Evolutionary conservation across 2,113 vertebrate species (phyloP), one percentile per base, ranked within the genome.

Genomic region (Hydropotes inermis): DNA sequence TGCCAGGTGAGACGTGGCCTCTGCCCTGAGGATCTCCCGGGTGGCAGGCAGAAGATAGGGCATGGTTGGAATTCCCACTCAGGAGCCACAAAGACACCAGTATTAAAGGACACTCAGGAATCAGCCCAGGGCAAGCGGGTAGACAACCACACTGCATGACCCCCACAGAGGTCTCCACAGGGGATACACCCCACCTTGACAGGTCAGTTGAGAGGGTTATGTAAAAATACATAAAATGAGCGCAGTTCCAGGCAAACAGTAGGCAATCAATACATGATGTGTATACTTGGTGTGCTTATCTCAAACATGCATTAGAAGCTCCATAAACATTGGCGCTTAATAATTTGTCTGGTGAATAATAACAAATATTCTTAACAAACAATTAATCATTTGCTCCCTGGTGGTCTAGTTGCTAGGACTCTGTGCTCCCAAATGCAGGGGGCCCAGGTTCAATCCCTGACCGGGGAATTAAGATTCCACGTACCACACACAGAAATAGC

Each of bases 61-160:
- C 19, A 6, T 5, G 3, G 33, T 0, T 36, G 78, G 36, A 84
- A 87, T 45, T 36, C 43, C 50, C 10, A 8, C 3, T 1, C 10
- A 2, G 30, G 33, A 93, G 61, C 74, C 76, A 28, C 21, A 33
- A 4, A 79, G 82, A 87, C 17, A 12, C 8, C 0, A 25, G 43
- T 15, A 25, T 19, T 23, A 55, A 55, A 28, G 57, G 12, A 61
- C 14, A 2, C 28, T 12, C 0, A 0, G 61, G 43, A 6, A 33
- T 9, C 15, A 8, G 84, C 36, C 23, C 45, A 21, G 52, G 43
- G 67, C 3, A 19, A 70, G 28, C 0, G 0, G n/a, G 9, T 2
- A 28, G 33, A 64, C 27, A 78, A 7, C 57, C 9, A 9, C 2
- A n/a, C 7, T 1, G 13, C 64, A 3, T 1, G 33, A n/a, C 33